phyloP scores from a whole-genome alignment of 2,113 vertebrate species.

The Etheostoma spectabile region DNA sequence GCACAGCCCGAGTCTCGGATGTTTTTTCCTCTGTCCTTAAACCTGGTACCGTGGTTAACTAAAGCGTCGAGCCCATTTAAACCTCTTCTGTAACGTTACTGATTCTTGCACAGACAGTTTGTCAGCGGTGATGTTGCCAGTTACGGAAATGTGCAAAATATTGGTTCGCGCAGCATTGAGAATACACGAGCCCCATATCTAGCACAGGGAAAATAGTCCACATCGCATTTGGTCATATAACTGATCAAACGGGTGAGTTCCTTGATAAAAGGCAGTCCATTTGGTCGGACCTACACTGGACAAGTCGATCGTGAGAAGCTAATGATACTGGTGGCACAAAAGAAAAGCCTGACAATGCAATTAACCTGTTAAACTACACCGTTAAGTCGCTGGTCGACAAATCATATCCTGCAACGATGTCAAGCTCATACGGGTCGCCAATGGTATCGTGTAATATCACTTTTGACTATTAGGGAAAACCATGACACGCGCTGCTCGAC shows the following conservation, averaged over 20 bases:
- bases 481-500: constrained; percentile 68
- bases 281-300: constrained; percentile 38
- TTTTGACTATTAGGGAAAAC: constrained; percentile 50
- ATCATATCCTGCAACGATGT: constrained; percentile 39
- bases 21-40: background rate
- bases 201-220: constrained; percentile 43
- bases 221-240: constrained; percentile 30
- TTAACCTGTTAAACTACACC: constrained; percentile 58
- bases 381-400: constrained; percentile 16
- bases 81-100: background rate
- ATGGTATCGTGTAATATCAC: constrained; percentile 45
- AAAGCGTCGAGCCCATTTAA: constrained; percentile 55
- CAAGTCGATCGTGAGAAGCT: constrained; percentile 49
- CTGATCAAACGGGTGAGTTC: constrained; percentile 45
- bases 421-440: constrained; percentile 5
- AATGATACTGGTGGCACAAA: constrained; percentile 57
- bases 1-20: constrained; percentile 7
- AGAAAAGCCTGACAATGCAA: constrained; percentile 62
- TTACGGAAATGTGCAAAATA: constrained; percentile 55
- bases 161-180: constrained; percentile 31
- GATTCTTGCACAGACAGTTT: constrained; percentile 14
- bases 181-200: constrained; percentile 5
- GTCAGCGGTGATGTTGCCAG: constrained; percentile 28
- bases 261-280: constrained; percentile 25
- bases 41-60: constrained; percentile 6